Base-by-base conservation (phyloP, 2,113 vertebrate genomes). In the Apeltes quadracus region DNA sequence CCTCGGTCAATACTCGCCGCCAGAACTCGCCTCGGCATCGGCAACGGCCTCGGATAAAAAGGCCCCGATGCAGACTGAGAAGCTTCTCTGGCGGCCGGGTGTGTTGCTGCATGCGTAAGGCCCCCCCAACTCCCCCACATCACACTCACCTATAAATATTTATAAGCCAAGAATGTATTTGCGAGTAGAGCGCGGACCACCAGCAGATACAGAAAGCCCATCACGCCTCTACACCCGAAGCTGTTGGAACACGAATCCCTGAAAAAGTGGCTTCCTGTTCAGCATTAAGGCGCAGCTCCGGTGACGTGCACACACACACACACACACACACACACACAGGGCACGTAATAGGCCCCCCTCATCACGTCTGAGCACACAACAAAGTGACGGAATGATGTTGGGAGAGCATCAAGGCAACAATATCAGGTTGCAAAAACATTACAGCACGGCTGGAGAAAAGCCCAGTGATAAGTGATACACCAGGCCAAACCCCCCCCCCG, bases 351-450 rank as follows among this genome's bases (percentile, higher is more conserved):
- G 68, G 22, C 34, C 62, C 63, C 79, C 76, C 67, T n/a, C 69
- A 86, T 85, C 78, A 63, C 29, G 67, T 79, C 43, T 65, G 79
- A 74, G 69, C 71, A 43, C 81, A 86, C 71, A 81, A 79, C 79
- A 75, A 76, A 82, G 79, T 58, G 66, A 82, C 83, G 81, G 72
- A 84, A 76, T 79, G 88, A 91, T 73, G 87, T 78, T 84, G 79
- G 76, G 72, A 61, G 74, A 87, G 83, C 73, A 69, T 84, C 87
- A 84, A 71, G 65, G 75, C 78, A 90, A 91, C 76, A 82, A 69
- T 84, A 89, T 89, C 84, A 71, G 72, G 67, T 86, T 89, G 65
- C 81, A 76, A 79, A 84, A 85, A 78, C 77, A 88, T 79, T 76
- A 82, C 75, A 59, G 76, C 81, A 77, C 72, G 34, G 62, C 70